Conservation (phyloP, 2,888 invertebrate species). For the Agonopterix alstromeriana region DNA sequence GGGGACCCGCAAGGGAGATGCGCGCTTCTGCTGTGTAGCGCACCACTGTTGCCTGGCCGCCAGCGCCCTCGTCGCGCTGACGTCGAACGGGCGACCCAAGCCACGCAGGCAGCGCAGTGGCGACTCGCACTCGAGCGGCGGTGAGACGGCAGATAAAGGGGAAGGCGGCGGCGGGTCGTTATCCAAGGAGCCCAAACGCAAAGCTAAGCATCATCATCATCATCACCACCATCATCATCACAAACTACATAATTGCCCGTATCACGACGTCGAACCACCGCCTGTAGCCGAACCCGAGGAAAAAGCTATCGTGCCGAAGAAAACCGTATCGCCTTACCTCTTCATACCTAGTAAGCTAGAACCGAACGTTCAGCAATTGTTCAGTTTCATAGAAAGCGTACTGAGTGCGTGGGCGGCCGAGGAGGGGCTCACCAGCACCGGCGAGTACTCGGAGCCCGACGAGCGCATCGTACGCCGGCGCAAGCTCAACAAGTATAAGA, state of each 20-base stretch:
- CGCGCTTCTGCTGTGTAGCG: conserved; percentile 67
- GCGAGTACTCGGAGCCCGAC: conserved; percentile 84
- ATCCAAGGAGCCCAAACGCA: conserved; percentile 46
- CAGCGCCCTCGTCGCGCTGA: conserved; percentile 53
- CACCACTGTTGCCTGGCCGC: conserved; percentile 71
- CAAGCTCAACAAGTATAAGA: conserved; percentile 78
- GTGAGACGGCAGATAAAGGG: conserved; percentile 58
- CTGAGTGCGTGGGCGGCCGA: conserved; percentile 87
- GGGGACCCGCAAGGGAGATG: conserved; percentile 57
- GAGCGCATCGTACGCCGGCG: conserved; percentile 79
- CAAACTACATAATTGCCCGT: conserved; percentile 63
- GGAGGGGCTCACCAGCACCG: conserved; percentile 83
- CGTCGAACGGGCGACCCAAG: conserved; percentile 51
- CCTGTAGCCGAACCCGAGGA: conserved; percentile 53
- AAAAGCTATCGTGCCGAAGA: conserved; percentile 52
- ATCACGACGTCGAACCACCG: conserved; percentile 54
- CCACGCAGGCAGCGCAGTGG: conserved; percentile 59
- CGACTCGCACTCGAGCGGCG: conserved; percentile 70
- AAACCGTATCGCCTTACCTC: conserved; percentile 71
- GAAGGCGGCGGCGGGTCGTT: conserved; percentile 41
- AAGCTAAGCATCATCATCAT: conserved; percentile 55
- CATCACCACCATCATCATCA: conserved; percentile 62
- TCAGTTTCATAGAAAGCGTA: conserved; percentile 88
- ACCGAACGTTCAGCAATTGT: conserved; percentile 87
- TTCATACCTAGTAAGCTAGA: conserved; percentile 78